Percentiles rank a stretch among this genome's conserved stretches.
Conservation (phyloP, 1,140 invertebrate species). For the Drosophila azteca region DNA sequence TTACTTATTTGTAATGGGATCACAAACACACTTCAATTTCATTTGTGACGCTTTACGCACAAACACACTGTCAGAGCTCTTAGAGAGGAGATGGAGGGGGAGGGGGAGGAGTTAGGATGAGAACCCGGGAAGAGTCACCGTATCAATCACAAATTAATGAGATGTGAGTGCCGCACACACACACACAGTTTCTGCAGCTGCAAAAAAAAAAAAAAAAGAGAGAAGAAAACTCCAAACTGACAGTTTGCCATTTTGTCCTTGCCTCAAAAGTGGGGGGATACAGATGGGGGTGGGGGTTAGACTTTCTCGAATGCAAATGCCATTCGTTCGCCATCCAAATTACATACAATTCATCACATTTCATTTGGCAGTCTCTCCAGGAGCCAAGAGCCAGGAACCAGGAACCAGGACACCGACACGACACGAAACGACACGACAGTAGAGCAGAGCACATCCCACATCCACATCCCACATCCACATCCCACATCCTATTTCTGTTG, state of each 20-base stretch:
- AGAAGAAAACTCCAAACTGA: constrained; percentile 60
- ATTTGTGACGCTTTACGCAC: constrained; percentile 82
- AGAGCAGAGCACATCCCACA: not conserved
- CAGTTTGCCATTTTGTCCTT: constrained; percentile 66
- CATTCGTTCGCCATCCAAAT: constrained; percentile 73
- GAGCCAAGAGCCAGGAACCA: too few relatives aligned
- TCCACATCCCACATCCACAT: too few relatives aligned
- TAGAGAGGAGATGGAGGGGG: not conserved
- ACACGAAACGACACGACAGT: constrained; percentile 24
- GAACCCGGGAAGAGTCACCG: constrained; percentile 48
- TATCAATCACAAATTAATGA: constrained; percentile 83
- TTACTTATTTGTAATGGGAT: constrained; percentile 82
- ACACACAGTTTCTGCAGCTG: too few relatives aligned
- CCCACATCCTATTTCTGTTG: constrained; percentile 1
- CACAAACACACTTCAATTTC: constrained; percentile 83
- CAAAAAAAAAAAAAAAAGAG: constrained; percentile 21
- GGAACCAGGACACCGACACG: constrained; percentile 46
- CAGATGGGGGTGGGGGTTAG: constrained; percentile 1
- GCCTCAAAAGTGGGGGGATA: constrained; percentile 1
- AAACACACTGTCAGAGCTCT: constrained; percentile 60
- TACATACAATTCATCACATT: constrained; percentile 83
- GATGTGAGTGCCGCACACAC: constrained; percentile 76
- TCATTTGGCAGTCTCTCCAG: constrained; percentile 66
- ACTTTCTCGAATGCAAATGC: constrained; percentile 74
- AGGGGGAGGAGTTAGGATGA: constrained; percentile 20